Evolutionary conservation across 2,113 vertebrate species (phyloP).

Genomic region (Cranoglanis bouderius): DNA sequence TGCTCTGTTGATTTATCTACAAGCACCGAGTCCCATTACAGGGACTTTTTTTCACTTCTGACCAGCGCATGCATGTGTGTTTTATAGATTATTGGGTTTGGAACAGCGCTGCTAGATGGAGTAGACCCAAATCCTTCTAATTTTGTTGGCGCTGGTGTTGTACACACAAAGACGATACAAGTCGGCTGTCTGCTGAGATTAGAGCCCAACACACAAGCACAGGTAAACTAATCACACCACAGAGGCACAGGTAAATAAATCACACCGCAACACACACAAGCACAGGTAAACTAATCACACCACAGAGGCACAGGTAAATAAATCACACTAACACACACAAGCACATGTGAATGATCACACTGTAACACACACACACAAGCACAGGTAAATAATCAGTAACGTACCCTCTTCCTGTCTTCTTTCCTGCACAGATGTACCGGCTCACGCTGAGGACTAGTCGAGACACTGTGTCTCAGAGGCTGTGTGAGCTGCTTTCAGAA

Average conservation of each 20-base stretch:
- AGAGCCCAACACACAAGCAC: constrained; percentile 89
- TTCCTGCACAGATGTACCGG: constrained; percentile 83
- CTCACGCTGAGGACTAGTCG: constrained; percentile 91
- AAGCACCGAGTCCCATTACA: not conserved
- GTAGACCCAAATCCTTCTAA: constrained; percentile 92
- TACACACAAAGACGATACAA: constrained; percentile 89
- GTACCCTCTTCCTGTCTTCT: constrained; percentile 11
- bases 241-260: not conserved
- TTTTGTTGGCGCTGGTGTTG: constrained; percentile 88
- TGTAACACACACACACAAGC: not conserved
- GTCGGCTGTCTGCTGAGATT: constrained; percentile 88
- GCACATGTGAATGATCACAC: not conserved
- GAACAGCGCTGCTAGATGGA: constrained; percentile 85
- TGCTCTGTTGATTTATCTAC: not conserved
- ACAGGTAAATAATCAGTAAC: not conserved
- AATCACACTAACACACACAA: not conserved
- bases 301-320: not conserved
- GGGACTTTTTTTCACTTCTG: not conserved
- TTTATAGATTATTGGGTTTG: constrained; percentile 83
- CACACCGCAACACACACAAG: not conserved
- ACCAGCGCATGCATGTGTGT: not conserved
- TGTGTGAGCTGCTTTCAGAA: constrained; percentile 87
- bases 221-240: constrained; percentile 55
- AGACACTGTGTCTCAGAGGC: constrained; percentile 82
- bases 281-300: not conserved